Evolutionary conservation across 2,888 invertebrate genomes (phyloP), one percentile per base, ranked within the genome.

Genomic region (Seladonia tumulorum): DNA sequence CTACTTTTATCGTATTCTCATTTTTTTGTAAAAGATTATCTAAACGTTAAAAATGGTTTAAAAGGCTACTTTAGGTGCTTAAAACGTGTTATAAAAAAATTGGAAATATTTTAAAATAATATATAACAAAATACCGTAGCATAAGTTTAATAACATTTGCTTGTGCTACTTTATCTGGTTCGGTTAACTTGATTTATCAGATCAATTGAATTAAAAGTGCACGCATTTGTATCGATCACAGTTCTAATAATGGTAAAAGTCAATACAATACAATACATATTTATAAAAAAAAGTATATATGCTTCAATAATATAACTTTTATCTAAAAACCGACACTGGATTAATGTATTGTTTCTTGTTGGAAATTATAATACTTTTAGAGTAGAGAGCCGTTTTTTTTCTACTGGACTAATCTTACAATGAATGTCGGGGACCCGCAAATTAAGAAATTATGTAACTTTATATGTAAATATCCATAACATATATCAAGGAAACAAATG

Each of bases 381-480:
- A 88, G 75, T 90, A 90, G 90, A 90, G 90, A 90, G 90, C 90
- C 60, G 60, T 81, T 85, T 83, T 78, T 70, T 85, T 85, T 76
- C 70, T 90, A 85, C 74, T 82, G 12, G 42, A 79, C 35, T 88
- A 83, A 82, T 84, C 42, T 83, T 63, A 63, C 8, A 18, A 29
- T 16, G 35, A 16, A 63, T 29, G 16, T 29, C 2, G 1, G 29
- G 7, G 18, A 29, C n/a, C 29, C 63, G 18, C 29, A 18, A 63
- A 63, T 63, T 63, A 2, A 7, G 60, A 63, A 63, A 63, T 63
- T 29, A 29, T 29, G 29, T 2, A 16, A 63, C 63, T 63, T 29
- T 29, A 2, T 63, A n/a, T 8, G 29, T 16, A 63, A 29, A 29
- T 63, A 63, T 29, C n/a, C n/a, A n/a, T 1, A 29, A 29, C 5